These are phyloP conservation scores for Brachionus rotundiformis DNA, from an alignment of 1,140 invertebrate genomes.

Conservation along the genomic window DNA sequence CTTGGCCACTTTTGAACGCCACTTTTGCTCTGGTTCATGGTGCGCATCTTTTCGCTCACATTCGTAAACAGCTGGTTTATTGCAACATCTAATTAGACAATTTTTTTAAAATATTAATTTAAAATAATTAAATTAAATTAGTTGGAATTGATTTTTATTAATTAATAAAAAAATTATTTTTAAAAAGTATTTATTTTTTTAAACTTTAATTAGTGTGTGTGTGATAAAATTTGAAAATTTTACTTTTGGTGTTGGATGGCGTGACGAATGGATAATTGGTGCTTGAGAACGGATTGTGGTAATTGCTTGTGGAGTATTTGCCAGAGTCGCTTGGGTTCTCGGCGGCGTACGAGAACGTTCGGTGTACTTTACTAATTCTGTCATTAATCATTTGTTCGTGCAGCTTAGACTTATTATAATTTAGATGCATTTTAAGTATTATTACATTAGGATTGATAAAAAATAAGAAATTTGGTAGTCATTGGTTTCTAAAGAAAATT, in stretches of 20 bases:
- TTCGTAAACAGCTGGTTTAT: slow-evolving; percentile 12
- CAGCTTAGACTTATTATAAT: slow-evolving; percentile 15
- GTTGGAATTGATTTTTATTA: not conserved
- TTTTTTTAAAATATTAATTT: not conserved
- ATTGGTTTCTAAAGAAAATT: slow-evolving; percentile 46
- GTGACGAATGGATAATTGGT: not conserved
- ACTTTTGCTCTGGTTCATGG: not conserved
- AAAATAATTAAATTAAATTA: not conserved
- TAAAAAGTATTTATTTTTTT: not conserved
- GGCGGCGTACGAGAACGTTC: not conserved
- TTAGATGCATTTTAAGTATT: slow-evolving; percentile 34
- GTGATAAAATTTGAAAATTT: no score
- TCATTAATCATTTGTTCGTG: slow-evolving; percentile 31
- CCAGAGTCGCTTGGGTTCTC: not conserved
- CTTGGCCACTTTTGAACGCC: not conserved
- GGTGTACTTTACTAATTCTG: slow-evolving; percentile 19
- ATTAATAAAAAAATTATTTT: not conserved
- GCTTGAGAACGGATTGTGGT: slow-evolving; percentile 4
- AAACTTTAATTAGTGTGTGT: not conserved
- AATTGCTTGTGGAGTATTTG: not conserved
- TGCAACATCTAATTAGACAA: not conserved
- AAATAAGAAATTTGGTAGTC: not conserved
- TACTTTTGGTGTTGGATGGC: not conserved
- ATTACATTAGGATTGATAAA: not conserved
- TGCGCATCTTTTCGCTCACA: slow-evolving; percentile 12